Evolutionary conservation across 2,797 vertebrate genomes (phyloP).

Genomic region (Poeciliopsis presidionis): DNA sequence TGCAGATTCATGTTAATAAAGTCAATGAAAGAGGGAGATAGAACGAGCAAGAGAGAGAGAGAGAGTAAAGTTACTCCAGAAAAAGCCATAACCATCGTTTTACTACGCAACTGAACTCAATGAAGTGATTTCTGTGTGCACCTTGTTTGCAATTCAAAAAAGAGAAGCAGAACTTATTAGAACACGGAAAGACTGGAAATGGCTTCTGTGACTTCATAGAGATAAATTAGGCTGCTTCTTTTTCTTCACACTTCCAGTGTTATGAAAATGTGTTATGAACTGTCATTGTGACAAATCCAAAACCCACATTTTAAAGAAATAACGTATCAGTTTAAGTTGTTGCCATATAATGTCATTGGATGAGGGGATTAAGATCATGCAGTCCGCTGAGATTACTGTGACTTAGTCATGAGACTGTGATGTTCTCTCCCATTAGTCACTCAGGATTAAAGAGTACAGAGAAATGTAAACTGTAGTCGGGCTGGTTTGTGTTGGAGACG

Average conservation of each 20-base stretch:
- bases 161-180: conserved; percentile 38
- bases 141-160: conserved; percentile 39
- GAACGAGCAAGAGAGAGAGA: not conserved
- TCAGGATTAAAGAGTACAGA: conserved; percentile 40
- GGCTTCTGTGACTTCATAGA: conserved; percentile 19
- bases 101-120: conserved; percentile 17
- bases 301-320: not conserved
- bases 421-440: conserved; percentile 37
- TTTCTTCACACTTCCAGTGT: not conserved
- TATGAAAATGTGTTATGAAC: not conserved
- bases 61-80: not conserved
- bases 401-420: conserved; percentile 13
- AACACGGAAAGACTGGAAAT: conserved; percentile 19
- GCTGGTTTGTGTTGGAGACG: conserved; percentile 33
- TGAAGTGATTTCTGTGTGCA: conserved; percentile 32
- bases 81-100: conserved; percentile 10
- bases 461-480: conserved; percentile 53
- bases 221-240: conserved; percentile 6
- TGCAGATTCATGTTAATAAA: conserved; percentile 39
- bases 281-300: not conserved
- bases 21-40: conserved; percentile 25
- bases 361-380: conserved; percentile 13
- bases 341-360: conserved; percentile 7
- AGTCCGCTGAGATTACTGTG: conserved; percentile 9
- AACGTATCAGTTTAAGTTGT: conserved; percentile 8